Conservation (phyloP, 2,797 vertebrate species). For the Sebastes nivosus region DNA sequence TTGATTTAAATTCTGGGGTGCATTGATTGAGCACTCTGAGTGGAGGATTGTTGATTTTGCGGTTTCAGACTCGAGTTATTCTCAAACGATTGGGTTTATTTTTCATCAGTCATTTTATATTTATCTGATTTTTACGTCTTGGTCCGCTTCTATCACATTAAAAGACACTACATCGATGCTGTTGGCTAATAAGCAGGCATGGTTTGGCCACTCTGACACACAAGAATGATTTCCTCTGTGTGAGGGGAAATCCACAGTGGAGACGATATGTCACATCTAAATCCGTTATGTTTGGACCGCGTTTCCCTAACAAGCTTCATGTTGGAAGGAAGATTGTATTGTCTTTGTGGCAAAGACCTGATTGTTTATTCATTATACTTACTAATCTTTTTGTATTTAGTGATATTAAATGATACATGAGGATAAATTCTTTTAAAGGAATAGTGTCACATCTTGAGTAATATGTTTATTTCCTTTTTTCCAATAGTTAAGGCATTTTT, state of each 20-base stretch:
- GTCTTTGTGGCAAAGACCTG: no score
- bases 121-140: background rate
- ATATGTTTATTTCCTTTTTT: background rate
- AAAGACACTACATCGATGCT: background rate
- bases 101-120: background rate
- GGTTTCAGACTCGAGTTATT: constrained; percentile 4
- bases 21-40: constrained; percentile 13
- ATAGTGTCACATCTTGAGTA: background rate
- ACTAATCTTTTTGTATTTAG: background rate
- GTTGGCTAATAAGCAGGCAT: background rate
- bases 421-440: background rate
- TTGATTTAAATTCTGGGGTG: constrained; percentile 10
- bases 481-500: no score
- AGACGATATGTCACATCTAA: background rate
- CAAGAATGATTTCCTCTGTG: background rate
- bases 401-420: background rate
- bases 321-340: background rate
- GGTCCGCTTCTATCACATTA: background rate
- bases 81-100: background rate
- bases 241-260: background rate
- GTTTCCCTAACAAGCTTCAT: background rate
- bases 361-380: no score
- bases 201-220: background rate
- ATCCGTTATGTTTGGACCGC: background rate
- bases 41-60: background rate